Conservation (phyloP, 2,888 invertebrate species). For the Thecocarcelia acutangulata region DNA sequence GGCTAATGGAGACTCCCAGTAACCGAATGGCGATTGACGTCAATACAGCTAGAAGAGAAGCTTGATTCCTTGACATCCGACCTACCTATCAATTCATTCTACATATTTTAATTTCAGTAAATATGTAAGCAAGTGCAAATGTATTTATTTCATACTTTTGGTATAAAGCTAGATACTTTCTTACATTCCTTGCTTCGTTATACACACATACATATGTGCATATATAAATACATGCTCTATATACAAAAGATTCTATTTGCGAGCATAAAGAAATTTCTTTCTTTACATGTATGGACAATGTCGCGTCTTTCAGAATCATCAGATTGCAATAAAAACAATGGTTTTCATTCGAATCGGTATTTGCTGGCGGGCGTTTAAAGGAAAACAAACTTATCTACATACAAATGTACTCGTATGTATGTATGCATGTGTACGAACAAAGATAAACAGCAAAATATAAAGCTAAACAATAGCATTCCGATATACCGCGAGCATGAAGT, state of each 20-base stretch:
- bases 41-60: too few relatives aligned
- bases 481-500: constrained; percentile 28
- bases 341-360: constrained; percentile 26
- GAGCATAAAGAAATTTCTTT: not conserved
- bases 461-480: constrained; percentile 46
- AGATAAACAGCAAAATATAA: constrained; percentile 25
- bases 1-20: too few relatives aligned
- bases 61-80: too few relatives aligned
- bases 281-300: constrained; percentile 55
- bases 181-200: too few relatives aligned
- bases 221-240: too few relatives aligned
- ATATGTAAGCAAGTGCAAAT: too few relatives aligned
- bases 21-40: too few relatives aligned
- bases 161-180: too few relatives aligned
- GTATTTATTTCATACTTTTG: too few relatives aligned
- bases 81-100: too few relatives aligned
- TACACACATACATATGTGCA: too few relatives aligned
- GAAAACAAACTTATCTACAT: not conserved
- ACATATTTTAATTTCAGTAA: too few relatives aligned
- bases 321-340: constrained; percentile 43
- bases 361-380: constrained; percentile 6
- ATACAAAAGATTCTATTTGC: not conserved
- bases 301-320: constrained; percentile 56
- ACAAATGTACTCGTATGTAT: not conserved
- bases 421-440: not conserved